Evolutionary conservation across 37 sponge, comb jelly and placozoan species (phyloP).

Genomic region (Geodia barretti): DNA sequence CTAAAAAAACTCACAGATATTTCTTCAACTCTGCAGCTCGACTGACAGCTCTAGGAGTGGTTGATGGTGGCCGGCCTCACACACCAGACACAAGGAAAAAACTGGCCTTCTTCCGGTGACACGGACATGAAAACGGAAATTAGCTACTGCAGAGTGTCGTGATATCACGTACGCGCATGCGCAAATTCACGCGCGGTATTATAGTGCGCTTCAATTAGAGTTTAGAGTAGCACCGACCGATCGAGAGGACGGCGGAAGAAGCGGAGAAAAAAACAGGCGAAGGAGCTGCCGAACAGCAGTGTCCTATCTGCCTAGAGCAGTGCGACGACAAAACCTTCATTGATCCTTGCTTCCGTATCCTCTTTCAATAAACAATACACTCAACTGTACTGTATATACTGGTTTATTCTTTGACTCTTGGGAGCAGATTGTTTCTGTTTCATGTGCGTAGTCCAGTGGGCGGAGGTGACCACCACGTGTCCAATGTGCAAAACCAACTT

Average conservation of each 20-base stretch:
- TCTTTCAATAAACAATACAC: too few relatives aligned
- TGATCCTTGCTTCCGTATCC: conserved; percentile 86
- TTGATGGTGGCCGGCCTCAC: too few relatives aligned
- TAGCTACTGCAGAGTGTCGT: not conserved
- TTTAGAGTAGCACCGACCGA: too few relatives aligned
- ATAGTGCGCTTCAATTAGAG: too few relatives aligned
- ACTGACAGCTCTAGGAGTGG: too few relatives aligned
- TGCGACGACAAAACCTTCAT: conserved; percentile 60
- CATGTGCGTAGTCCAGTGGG: conserved; percentile 82
- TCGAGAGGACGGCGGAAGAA: too few relatives aligned
- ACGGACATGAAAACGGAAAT: not conserved
- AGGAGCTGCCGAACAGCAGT: conserved; percentile 26
- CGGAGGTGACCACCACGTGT: conserved; percentile 74
- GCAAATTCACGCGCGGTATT: not conserved
- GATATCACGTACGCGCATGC: not conserved
- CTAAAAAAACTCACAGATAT: too few relatives aligned
- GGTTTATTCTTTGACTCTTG: too few relatives aligned
- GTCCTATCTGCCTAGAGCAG: conserved; percentile 77
- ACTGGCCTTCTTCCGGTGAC: too few relatives aligned
- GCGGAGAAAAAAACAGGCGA: conserved; percentile 12
- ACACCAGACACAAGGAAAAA: too few relatives aligned
- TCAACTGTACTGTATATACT: not conserved
- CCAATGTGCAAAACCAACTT: conserved; percentile 87
- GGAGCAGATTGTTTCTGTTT: conserved; percentile 85
- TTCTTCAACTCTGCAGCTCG: too few relatives aligned